Base-by-base conservation (phyloP, 2,113 vertebrate species). In the Percopsis transmontana region DNA sequence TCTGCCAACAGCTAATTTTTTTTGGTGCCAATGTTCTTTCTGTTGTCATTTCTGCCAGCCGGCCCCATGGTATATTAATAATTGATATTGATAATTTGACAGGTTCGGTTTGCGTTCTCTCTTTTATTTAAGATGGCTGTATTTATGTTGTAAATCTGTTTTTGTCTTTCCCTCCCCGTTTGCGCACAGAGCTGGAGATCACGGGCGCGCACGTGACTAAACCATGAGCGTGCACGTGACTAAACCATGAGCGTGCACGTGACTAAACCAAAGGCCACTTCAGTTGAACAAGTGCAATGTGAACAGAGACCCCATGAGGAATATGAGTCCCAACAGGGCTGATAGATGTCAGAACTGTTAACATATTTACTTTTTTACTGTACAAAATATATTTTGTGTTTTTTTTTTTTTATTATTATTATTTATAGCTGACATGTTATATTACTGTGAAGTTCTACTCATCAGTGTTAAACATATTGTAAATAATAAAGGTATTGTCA, bases 381-480 rank as follows among this genome's bases (percentile, higher is more conserved):
- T 95, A 94, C 94, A 95, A 91, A 90, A 94, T 93, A 94, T 95
- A 93, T 95, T 95, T 95, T 95, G 93, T 93, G 91, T 92, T 91
- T 95, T 93, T 93, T 92, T 92, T 90, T 92, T 91, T 47, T 62
- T 77, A 5, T 33, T 7, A 5, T 84, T 83, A 87, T 91, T 93
- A 96, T 97, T 98, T 98, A 97, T 98, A 95, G 92, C 90, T 96
- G 93, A 96, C 93, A 92, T 85, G 77, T 91, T 86, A 94, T 97
- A 95, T 96, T 93, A 98, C 96, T 99, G 96, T 99, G 97, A 99
- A 98, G 93, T 91, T 96, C 94, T 92, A 89, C 86, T 95, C 83
- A 96, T 96, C 95, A 96, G 95, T 98, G 96, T 98, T 98, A 96
- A 94, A 96, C 92, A 94, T 96, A 94, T 96, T 96, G 95, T 97